Base-by-base conservation (phyloP, 2,113 vertebrate genomes). In the Melozone crissalis region DNA sequence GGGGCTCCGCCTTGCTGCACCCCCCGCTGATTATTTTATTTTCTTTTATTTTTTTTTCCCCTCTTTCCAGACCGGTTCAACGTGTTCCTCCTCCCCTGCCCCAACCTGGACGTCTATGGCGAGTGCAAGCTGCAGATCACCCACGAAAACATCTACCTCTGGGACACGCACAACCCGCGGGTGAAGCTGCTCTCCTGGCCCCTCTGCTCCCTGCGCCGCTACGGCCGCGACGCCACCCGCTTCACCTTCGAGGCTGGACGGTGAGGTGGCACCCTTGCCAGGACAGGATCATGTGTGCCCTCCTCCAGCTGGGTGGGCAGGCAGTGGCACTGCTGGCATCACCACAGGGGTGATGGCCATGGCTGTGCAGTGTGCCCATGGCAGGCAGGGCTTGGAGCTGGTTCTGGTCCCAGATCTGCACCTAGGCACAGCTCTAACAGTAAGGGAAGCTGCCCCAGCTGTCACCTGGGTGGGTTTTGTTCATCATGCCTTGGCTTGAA, bases 91-190 rank as follows among this genome's bases (percentile, higher is more conserved):
- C 93, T 99, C 37, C 99, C 99, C 39, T 99, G 98, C 91, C 98
- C 99, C 68, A 99, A 99, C 97, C 97, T 99, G 98, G 99, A 99
- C n/a, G 98, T 99, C 89, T 99, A 99, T 0, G 99, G 99, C 4
- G 99, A 99, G 96, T 99, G 99, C 95, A 99, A 99, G 98, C 98
- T 99, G 98, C 99, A 99, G 98, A 98, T 99, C 95, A 99, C 99
- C 54, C 98, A 99, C 0, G 99, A 99, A 96, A 99, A 99, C 97
- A 99, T 99, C 98, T 99, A 99, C 98, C 99, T 99, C 97, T 99
- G 99, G 99, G 99, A 99, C 96, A 97, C 96, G 33, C 99, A 98
- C 98, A 99, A 99, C 97, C 99, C 99, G 9, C 98, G 99, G 44
- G 97, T 98, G 94, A 99, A 99, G 96, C 98, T 99, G 92, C 97